These are phyloP conservation scores for Emydocephalus ijimae DNA, from an alignment of 2,113 vertebrate genomes.

Conservation along the genomic window DNA sequence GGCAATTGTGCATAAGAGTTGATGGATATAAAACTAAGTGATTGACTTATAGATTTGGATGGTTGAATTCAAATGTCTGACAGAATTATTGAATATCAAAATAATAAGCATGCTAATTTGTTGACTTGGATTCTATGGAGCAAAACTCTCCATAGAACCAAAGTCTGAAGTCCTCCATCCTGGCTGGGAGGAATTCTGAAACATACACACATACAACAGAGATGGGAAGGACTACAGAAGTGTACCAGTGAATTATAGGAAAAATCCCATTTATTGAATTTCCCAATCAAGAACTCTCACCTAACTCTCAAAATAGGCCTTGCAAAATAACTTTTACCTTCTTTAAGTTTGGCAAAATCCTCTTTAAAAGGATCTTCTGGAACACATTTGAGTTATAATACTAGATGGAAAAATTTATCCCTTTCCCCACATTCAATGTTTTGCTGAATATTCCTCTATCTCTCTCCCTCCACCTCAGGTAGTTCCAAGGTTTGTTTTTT, in stretches of 20 bases:
- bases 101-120: background rate
- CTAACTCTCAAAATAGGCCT: background rate
- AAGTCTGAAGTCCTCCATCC: background rate
- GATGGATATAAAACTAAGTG: background rate
- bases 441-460: background rate
- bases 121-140: background rate
- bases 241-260: background rate
- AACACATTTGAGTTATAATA: background rate
- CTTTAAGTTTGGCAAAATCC: background rate
- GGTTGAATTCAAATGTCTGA: background rate
- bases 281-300: background rate
- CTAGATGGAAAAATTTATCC: background rate
- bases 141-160: background rate
- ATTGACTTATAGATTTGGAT: background rate
- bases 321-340: background rate
- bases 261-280: background rate
- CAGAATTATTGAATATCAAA: background rate
- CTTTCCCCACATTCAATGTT: background rate
- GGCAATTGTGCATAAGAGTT: background rate
- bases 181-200: background rate
- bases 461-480: background rate
- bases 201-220: background rate
- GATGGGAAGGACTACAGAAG: background rate
- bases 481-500: background rate
- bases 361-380: background rate